These are phyloP conservation scores for Numenius arquata DNA, from an alignment of 2,113 vertebrate genomes.

Conservation along the genomic window DNA sequence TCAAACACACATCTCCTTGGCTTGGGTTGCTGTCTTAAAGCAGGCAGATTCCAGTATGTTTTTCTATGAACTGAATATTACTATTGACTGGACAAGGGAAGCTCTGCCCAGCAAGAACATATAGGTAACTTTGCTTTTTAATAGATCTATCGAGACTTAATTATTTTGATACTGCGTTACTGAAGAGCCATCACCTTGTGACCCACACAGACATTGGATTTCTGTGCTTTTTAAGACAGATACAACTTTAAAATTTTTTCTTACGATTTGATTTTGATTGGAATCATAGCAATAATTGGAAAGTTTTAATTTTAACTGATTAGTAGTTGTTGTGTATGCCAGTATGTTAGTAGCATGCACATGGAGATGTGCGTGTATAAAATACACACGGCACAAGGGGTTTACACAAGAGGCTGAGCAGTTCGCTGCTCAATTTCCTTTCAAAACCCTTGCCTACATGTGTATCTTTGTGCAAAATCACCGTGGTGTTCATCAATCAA, in stretches of 20 bases:
- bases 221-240: background rate
- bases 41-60: conserved; percentile 61
- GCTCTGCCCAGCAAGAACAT: conserved; percentile 1
- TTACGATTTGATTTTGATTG: background rate
- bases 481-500: background rate
- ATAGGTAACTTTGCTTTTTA: conserved; percentile 14
- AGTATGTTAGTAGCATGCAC: rapidly evolving
- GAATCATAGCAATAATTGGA: background rate
- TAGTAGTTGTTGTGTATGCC: background rate
- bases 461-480: background rate
- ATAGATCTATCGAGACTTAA: background rate
- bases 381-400: rapidly evolving
- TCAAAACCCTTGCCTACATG: background rate
- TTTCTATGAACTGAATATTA: conserved; percentile 60
- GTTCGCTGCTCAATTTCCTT: background rate
- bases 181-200: background rate
- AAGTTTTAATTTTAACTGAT: background rate
- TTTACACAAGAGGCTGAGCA: background rate
- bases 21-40: conserved; percentile 35
- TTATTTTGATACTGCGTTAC: background rate
- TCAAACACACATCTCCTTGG: conserved; percentile 75
- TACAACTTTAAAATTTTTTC: background rate
- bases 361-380: background rate
- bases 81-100: conserved; percentile 37
- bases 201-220: background rate